These are phyloP conservation scores for Camelus dromedarius DNA, from an alignment of 2,113 vertebrate genomes.

Conservation along the genomic window DNA sequence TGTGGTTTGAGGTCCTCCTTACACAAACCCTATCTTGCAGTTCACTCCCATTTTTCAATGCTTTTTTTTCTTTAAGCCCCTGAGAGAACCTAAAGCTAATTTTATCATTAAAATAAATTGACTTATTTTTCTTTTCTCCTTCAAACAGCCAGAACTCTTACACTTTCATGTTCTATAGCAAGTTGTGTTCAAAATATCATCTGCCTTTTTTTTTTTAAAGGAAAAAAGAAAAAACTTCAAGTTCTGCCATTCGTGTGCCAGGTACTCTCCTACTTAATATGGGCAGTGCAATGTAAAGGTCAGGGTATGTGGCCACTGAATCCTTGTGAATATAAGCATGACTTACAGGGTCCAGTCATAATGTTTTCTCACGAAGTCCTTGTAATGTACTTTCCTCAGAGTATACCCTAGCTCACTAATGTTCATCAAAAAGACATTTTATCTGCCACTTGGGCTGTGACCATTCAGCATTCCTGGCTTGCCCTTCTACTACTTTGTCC, in stretches of 20 bases:
- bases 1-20: constrained; percentile 87
- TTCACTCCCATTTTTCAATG: constrained; percentile 72
- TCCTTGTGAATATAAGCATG: not conserved
- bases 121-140: constrained; percentile 63
- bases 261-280: not conserved
- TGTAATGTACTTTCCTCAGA: not conserved
- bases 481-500: not conserved
- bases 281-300: not conserved
- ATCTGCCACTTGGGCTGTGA: not conserved
- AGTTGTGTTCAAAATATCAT: constrained; percentile 54
- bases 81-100: constrained; percentile 44
- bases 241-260: not conserved
- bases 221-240: not conserved
- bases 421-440: constrained; percentile 58
- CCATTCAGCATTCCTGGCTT: not conserved
- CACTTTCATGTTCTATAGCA: constrained; percentile 70
- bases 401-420: not conserved
- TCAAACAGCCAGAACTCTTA: constrained; percentile 45
- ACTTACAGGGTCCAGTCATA: not conserved
- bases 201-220: constrained; percentile 42
- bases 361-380: not conserved
- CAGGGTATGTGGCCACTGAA: not conserved
- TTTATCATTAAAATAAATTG: constrained; percentile 74
- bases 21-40: constrained; percentile 84
- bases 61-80: constrained; percentile 65